These are phyloP conservation scores for Aurelia sp. DNA, from an alignment of 30 jellyfish, hydroid and myxozoan species.

Conservation along the genomic window DNA sequence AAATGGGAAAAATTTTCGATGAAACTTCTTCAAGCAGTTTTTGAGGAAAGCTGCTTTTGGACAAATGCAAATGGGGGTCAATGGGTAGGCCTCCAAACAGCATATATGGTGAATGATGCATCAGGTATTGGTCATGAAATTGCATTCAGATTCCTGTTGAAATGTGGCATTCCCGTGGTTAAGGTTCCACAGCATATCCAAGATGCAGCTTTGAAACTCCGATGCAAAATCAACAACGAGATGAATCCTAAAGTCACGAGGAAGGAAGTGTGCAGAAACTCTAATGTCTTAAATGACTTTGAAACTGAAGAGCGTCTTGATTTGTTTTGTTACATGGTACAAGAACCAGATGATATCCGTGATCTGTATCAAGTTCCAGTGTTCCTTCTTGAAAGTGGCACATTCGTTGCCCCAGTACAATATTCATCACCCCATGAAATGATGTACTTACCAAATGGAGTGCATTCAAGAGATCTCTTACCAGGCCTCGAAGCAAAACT, in stretches of 20 bases:
- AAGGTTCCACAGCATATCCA: slow-evolving; percentile 50
- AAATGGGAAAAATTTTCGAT: slow-evolving; percentile 63
- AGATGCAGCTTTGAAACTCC: not conserved
- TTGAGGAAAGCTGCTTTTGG: slow-evolving; percentile 22
- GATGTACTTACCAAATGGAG: slow-evolving; percentile 15
- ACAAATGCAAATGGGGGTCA: slow-evolving; percentile 25
- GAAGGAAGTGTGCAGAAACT: not conserved
- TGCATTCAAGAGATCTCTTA: not conserved
- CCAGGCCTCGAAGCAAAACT: slow-evolving; percentile 16
- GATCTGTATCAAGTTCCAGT: slow-evolving; percentile 24
- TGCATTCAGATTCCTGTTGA: slow-evolving; percentile 21
- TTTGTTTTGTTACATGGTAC: slow-evolving; percentile 9
- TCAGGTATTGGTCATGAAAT: not conserved
- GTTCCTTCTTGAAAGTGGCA: slow-evolving; percentile 27
- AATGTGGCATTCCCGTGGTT: slow-evolving; percentile 1
- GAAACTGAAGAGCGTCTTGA: slow-evolving; percentile 2
- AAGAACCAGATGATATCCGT: slow-evolving; percentile 4
- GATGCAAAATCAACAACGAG: not conserved
- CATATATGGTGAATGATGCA: not conserved
- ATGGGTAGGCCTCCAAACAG: slow-evolving; percentile 30
- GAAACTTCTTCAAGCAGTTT: slow-evolving; percentile 9
- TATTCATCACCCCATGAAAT: not conserved
- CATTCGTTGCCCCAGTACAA: slow-evolving; percentile 7
- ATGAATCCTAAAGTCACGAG: slow-evolving; percentile 11
- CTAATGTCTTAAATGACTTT: not conserved